Evolutionary conservation across 2,888 invertebrate species (phyloP), one percentile per base, ranked within the genome.

Genomic region (Cacoxenus indagator): DNA sequence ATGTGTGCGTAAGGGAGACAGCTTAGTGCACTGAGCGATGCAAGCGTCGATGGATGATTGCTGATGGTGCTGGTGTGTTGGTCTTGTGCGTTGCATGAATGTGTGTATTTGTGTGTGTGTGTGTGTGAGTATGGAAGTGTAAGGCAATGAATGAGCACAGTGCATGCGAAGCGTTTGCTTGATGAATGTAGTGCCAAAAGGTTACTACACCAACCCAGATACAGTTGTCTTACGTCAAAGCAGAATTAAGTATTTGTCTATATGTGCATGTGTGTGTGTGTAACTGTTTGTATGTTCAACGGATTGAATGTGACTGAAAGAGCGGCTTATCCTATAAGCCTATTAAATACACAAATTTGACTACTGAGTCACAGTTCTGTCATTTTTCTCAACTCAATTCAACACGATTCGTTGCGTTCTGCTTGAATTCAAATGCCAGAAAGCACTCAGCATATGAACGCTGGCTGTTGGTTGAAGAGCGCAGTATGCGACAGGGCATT

Each of bases 281-380:
- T n/a, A n/a, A n/a, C n/a, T 37, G 37, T 37, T 37, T 37, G 37
- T 5, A 43, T 48, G 48, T 19, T 8, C 17, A 19, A 19, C 19
- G 48, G 19, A 48, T 48, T 48, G 48, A 48, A 66, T 69, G 59
- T 67, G 65, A 67, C 65, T 65, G 61, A 70, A 70, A 65, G 65
- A 65, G 55, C 51, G 54, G 67, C 65, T 70, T 67, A 70, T 70
- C 70, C 67, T 43, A 27, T 70, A 70, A 70, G 70, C 70, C 67
- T 65, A 65, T 70, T 67, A 67, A 67, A 65, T 59, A 61, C 67
- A 67, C 59, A 51, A 70, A 69, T 65, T 70, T 59, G 61, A 43
- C 61, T 17, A 62, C 45, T 62, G 22, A 45, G 61, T 37, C 37
- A 37, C 37, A 37, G 37, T 37, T 8, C 37, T 14, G 37, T 37